A percentile compares a stretch with the other conserved stretches of the same genome.
phyloP scores from a whole-genome alignment of 2,113 vertebrate genomes.

The Centropristis striata region DNA sequence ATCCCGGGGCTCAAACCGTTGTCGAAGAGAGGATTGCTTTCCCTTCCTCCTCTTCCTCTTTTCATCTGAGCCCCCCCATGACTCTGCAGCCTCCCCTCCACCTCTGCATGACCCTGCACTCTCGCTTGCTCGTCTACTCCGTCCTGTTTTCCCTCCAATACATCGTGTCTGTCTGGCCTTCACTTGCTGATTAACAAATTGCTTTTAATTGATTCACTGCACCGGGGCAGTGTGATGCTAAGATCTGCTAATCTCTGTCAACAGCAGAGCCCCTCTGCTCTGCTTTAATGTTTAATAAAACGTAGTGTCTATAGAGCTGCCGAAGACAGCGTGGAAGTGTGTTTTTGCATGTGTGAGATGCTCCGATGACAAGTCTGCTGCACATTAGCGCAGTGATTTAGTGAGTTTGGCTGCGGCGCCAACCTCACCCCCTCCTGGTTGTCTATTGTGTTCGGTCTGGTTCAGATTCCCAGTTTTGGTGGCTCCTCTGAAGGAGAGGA shows the following conservation, averaged over 20 bases:
- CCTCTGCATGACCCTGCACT: slow-evolving; percentile 50
- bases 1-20: slow-evolving; percentile 23
- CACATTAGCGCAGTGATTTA: slow-evolving; percentile 76
- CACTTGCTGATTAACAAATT: slow-evolving; percentile 29
- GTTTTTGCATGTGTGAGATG: slow-evolving; percentile 43
- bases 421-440: slow-evolving; percentile 33
- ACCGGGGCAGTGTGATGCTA: neutral
- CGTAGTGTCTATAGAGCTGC: neutral
- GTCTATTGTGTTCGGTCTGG: slow-evolving; percentile 66
- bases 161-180: neutral
- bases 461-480: slow-evolving; percentile 66
- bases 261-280: slow-evolving; percentile 10
- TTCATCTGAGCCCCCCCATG: neutral
- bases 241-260: slow-evolving; percentile 22
- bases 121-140: neutral
- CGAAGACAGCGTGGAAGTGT: slow-evolving; percentile 18
- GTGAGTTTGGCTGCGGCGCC: slow-evolving; percentile 64
- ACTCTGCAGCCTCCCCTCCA: slow-evolving; percentile 39
- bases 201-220: slow-evolving; percentile 47
- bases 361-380: slow-evolving; percentile 69
- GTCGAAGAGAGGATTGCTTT: slow-evolving; percentile 16
- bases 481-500: slow-evolving; percentile 44
- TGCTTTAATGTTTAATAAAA: slow-evolving; percentile 61
- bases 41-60: slow-evolving; percentile 13
- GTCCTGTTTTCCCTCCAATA: neutral